Evolutionary conservation across 2,797 vertebrate species (phyloP).

Genomic region (Pseudochromis fuscus): DNA sequence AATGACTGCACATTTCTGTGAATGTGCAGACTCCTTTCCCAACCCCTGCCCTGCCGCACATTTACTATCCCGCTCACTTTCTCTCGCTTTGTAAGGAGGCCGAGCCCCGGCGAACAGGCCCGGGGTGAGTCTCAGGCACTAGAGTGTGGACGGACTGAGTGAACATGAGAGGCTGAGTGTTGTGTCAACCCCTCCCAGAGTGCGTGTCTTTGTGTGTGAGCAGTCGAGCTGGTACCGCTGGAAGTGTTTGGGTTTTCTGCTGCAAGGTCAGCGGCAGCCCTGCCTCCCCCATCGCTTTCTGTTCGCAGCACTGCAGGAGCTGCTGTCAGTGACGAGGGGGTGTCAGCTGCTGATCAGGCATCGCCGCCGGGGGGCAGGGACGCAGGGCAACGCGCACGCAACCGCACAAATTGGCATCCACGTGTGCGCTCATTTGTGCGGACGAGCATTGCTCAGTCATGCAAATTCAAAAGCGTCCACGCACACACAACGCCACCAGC

Average conservation of each 20-base stretch:
- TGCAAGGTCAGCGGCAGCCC: constrained; percentile 71
- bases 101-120: constrained; percentile 43
- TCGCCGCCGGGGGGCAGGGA: constrained; percentile 52
- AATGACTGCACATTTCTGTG: constrained; percentile 44
- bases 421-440: constrained; percentile 10
- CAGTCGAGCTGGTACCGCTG: constrained; percentile 35
- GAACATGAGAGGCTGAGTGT: constrained; percentile 31
- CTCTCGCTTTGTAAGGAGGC: constrained; percentile 43
- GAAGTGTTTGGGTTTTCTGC: constrained; percentile 63
- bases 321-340: constrained; percentile 57
- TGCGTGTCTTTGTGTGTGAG: constrained; percentile 35
- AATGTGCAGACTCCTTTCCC: constrained; percentile 21
- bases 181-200: constrained; percentile 1
- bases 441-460: constrained; percentile 16
- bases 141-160: constrained; percentile 41
- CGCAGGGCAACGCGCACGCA: constrained; percentile 38
- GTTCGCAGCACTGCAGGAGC: constrained; percentile 59
- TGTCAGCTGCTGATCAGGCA: constrained; percentile 68
- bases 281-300: neutral
- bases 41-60: neutral
- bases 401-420: constrained; percentile 46
- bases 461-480: constrained; percentile 1
- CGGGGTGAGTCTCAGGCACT: constrained; percentile 41
- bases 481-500: constrained; percentile 30
- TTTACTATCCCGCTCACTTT: constrained; percentile 37